Conservation (phyloP, 2,888 invertebrate genomes). For the Pandemis corylana region DNA sequence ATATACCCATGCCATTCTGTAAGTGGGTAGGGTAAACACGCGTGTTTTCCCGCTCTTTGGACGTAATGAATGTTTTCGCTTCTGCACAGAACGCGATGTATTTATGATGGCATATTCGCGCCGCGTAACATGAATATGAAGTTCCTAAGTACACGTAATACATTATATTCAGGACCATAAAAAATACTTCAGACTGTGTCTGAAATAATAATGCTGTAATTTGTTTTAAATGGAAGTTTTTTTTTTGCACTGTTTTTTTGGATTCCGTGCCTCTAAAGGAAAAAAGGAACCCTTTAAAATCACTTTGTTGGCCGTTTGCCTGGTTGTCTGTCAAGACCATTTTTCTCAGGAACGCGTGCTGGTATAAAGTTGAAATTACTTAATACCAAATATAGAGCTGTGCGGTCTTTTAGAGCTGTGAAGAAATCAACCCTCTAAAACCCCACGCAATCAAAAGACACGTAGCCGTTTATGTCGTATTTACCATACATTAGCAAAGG, state of each 20-base stretch:
- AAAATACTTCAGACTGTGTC: background rate
- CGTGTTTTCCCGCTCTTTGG: slow-evolving; percentile 17
- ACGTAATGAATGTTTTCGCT: slow-evolving; percentile 17
- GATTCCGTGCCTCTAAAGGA: background rate
- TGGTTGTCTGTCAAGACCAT: too few species aligned
- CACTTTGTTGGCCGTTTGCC: too few species aligned
- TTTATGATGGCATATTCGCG: slow-evolving; percentile 12
- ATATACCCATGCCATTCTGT: background rate
- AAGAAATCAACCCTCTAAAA: too few species aligned
- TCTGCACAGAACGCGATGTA: slow-evolving; percentile 7
- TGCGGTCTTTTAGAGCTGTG: too few species aligned
- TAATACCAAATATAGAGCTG: too few species aligned
- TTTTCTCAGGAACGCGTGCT: too few species aligned
- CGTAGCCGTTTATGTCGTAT: too few species aligned
- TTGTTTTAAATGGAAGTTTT: background rate
- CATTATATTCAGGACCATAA: background rate
- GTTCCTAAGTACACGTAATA: background rate
- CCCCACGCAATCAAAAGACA: too few species aligned
- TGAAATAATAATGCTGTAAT: background rate
- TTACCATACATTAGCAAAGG: too few species aligned
- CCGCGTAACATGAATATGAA: slow-evolving; percentile 3
- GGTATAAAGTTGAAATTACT: too few species aligned
- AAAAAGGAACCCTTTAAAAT: too few species aligned
- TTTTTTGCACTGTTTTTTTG: too few species aligned
- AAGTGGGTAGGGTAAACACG: slow-evolving; percentile 15